Evolutionary conservation across 2,888 invertebrate species (phyloP), one percentile per base, ranked within the genome.

Genomic region (Eupithecia pulchellata): DNA sequence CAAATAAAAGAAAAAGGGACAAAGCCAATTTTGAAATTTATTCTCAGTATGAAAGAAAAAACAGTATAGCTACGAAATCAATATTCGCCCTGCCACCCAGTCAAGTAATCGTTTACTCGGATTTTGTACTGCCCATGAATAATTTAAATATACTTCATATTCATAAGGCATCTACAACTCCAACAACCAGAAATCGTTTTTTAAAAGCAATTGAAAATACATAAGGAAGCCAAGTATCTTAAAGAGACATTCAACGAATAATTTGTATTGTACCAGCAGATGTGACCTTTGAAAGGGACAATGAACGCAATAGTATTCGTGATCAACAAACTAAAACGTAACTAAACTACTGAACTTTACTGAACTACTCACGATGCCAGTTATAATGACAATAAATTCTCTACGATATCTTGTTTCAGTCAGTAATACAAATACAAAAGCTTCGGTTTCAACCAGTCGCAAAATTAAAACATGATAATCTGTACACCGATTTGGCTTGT

Each of bases 331-430:
- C 61, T 61, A 36, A 61, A 61, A 60, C 32, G 11, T 25, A 32
- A 32, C 32, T 60, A 60, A 90, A 91, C 92, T 86, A 89, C 86
- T 92, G 90, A 91, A 91, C 92, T 91, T 92, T 91, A 84, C 90
- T 83, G 84, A 88, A 89, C 83, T 79, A 81, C 82, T 83, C 80
- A 84, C 85, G 86, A 83, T 86, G 42, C 84, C 80, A 81, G 82
- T 81, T 81, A 79, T 81, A 82, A 82, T 80, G 80, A 82, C 81
- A 86, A 80, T 84, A 78, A 80, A 78, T 78, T 75, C 78, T 72
- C 71, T 77, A 67, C 68, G 77, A 71, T 73, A 79, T 79, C 78
- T 75, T 77, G 75, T 80, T 82, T 81, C 81, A 68, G 63, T 67
- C 68, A 62, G 58, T 61, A 62, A 47, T 25, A 64, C 64, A 61